A percentile compares a stretch with the other conserved stretches of the same genome.
These are phyloP conservation scores for Drosophila obscura DNA, from an alignment of 1,140 invertebrate genomes.

Conservation along the genomic window DNA sequence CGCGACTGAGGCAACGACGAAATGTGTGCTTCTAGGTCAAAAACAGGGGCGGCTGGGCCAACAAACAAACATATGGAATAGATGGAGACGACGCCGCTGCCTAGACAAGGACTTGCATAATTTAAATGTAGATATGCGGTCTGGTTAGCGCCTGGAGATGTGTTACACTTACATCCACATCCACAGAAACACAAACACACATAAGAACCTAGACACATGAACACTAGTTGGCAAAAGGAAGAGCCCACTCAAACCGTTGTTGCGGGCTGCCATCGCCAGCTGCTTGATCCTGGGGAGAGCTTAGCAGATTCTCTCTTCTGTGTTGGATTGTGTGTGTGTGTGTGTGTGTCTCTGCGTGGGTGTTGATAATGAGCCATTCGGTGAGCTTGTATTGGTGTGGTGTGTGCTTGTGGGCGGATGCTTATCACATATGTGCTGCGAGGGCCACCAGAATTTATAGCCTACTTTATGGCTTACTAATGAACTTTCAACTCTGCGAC, in stretches of 20 bases:
- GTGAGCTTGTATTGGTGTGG: slow-evolving; percentile 27
- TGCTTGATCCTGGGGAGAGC: slow-evolving; percentile 48
- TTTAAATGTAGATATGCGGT: slow-evolving; percentile 80
- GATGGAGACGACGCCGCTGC: slow-evolving; percentile 55
- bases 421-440: slow-evolving; percentile 40
- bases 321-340: neutral
- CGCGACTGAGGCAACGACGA: slow-evolving; percentile 44
- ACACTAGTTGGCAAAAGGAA: slow-evolving; percentile 49
- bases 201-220: slow-evolving; percentile 10
- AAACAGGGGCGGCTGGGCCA: slow-evolving; percentile 64
- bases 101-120: slow-evolving; percentile 81
- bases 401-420: slow-evolving; percentile 32
- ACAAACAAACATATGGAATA: slow-evolving; percentile 45
- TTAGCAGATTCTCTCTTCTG: slow-evolving; percentile 38
- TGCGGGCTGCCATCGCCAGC: slow-evolving; percentile 32
- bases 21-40: slow-evolving; percentile 80
- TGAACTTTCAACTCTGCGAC: slow-evolving; percentile 74
- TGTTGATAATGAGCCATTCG: slow-evolving; percentile 69
- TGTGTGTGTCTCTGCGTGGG: slow-evolving; percentile 22
- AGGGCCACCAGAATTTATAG: slow-evolving; percentile 67
- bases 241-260: slow-evolving; percentile 69
- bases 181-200: slow-evolving; percentile 1
- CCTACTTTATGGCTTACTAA: slow-evolving; percentile 81
- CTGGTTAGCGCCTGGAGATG: slow-evolving; percentile 73
- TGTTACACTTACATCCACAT: slow-evolving; percentile 40